A percentile compares a stretch with the other conserved stretches of the same genome.
phyloP scores from a whole-genome alignment of 1,140 invertebrate species.

The Tribolium castaneum region DNA sequence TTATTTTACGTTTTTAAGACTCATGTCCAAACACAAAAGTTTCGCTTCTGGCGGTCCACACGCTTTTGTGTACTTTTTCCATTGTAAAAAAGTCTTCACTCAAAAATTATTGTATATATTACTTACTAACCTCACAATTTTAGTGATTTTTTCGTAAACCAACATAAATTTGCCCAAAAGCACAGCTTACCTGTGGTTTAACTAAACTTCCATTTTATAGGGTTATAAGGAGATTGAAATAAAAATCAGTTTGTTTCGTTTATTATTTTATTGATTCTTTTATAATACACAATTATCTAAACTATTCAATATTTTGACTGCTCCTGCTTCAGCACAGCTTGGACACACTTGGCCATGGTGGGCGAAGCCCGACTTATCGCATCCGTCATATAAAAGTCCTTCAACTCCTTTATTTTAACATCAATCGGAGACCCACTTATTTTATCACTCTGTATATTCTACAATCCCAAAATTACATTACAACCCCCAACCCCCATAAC shows the following conservation, averaged over 20 bases:
- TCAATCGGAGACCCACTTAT: conserved; percentile 72
- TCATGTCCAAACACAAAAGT: no score
- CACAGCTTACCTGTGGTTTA: no score
- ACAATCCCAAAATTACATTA: conserved; percentile 21
- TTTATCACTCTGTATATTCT: conserved; percentile 40
- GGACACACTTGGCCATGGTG: conserved; percentile 98
- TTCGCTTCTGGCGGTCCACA: no score
- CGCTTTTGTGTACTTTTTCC: no score
- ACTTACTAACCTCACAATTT: no score
- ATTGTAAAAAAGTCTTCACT: no score
- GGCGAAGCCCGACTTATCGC: conserved; percentile 94
- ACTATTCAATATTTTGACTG: conserved; percentile 66
- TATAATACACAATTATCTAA: conserved; percentile 21
- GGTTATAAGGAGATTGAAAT: background rate
- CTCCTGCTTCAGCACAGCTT: conserved; percentile 86
- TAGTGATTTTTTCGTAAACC: no score
- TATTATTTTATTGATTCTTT: conserved; percentile 9
- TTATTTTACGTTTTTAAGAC: no score
- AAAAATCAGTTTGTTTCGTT: background rate
- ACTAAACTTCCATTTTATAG: no score
- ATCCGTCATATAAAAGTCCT: conserved; percentile 99
- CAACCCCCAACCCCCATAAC: conserved; percentile 45
- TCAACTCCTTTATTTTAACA: conserved; percentile 82
- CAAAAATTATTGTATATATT: no score
- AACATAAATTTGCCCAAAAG: no score